Percentiles rank a stretch among this genome's conserved stretches.
phyloP scores from a whole-genome alignment of 2,113 vertebrate species.

The Ranitomeya variabilis region DNA sequence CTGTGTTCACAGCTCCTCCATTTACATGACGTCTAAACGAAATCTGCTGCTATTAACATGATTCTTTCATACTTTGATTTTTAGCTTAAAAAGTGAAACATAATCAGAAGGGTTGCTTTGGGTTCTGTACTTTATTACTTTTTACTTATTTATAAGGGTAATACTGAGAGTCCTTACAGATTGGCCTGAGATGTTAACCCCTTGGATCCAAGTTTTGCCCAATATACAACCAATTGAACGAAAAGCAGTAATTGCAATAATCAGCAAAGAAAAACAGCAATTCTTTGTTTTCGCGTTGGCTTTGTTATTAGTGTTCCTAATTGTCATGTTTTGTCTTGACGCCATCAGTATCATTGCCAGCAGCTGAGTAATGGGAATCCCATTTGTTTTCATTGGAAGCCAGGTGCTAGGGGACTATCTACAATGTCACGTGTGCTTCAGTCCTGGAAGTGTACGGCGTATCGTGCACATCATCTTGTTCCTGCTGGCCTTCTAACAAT shows the following conservation, averaged over 20 bases:
- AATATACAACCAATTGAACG: neutral
- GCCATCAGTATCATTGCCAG: neutral
- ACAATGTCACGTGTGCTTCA: neutral
- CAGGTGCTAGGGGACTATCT: neutral
- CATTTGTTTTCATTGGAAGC: slow-evolving; percentile 38
- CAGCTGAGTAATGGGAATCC: slow-evolving; percentile 14
- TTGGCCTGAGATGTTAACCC: neutral
- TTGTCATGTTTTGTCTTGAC: slow-evolving; percentile 4
- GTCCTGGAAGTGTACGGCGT: slow-evolving; percentile 9
- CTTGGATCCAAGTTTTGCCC: neutral
- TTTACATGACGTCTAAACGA: no score
- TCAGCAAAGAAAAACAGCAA: neutral
- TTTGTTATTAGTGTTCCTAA: slow-evolving; percentile 2
- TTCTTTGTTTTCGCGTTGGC: neutral
- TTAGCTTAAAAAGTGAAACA: neutral
- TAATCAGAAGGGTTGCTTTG: neutral
- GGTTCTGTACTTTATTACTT: neutral
- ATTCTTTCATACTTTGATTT: neutral
- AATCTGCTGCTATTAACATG: neutral
- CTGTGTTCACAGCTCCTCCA: no score
- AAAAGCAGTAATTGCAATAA: neutral
- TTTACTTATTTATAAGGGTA: neutral
- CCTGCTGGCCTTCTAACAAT: slow-evolving; percentile 29
- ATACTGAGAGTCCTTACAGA: neutral
- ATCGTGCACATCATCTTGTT: slow-evolving; percentile 15